These are phyloP conservation scores for Andinoacara biseriatus DNA, from an alignment of 2,113 vertebrate species.

Conservation along the genomic window DNA sequence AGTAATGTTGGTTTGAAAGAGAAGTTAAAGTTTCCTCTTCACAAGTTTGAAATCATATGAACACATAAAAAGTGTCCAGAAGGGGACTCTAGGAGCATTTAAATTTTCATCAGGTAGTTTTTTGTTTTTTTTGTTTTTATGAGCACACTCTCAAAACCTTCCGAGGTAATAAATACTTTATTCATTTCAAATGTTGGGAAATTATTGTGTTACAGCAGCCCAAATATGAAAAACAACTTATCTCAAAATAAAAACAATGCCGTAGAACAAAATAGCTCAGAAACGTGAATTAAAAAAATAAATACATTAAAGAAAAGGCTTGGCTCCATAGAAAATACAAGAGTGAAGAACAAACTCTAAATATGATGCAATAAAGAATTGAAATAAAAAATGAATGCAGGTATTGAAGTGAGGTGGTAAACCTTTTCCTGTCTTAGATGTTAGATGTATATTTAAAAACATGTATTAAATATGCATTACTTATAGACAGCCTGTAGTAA, in stretches of 20 bases:
- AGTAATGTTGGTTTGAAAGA: too few species aligned
- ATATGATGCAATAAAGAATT: neutral
- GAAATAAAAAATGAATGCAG: neutral
- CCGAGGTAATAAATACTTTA: neutral
- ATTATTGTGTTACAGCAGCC: neutral
- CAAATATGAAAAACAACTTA: neutral
- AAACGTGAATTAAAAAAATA: neutral
- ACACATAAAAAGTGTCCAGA: too few species aligned
- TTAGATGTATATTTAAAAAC: constrained; percentile 1
- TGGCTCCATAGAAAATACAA: neutral
- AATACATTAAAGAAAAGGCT: neutral
- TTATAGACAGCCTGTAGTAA: neutral
- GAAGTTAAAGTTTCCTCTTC: too few species aligned
- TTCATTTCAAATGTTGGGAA: neutral
- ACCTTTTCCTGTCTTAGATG: neutral
- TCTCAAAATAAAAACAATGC: neutral
- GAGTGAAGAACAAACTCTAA: neutral
- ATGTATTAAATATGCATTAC: neutral
- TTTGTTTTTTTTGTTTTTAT: too few species aligned
- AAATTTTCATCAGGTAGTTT: too few species aligned
- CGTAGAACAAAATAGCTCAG: neutral
- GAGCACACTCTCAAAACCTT: neutral
- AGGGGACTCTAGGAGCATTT: too few species aligned
- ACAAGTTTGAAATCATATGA: too few species aligned
- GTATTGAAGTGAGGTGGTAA: neutral